These are phyloP conservation scores for Erpetoichthys calabaricus DNA, from an alignment of 2,797 vertebrate species.

Conservation along the genomic window DNA sequence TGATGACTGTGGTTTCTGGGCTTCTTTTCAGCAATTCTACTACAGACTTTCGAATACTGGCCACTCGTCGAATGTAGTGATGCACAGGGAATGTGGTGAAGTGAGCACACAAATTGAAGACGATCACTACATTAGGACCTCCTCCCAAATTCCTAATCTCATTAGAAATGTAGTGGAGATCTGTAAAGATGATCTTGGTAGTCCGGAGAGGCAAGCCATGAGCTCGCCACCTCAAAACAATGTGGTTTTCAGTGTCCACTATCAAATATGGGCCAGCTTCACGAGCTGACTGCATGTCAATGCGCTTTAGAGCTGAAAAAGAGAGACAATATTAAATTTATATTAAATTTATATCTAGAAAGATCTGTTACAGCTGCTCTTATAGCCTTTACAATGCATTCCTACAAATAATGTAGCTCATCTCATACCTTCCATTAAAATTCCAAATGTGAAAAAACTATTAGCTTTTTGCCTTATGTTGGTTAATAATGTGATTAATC, in stretches of 20 bases:
- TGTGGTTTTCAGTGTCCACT: slow-evolving; percentile 16
- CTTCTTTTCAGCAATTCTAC: slow-evolving; percentile 17
- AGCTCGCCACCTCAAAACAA: slow-evolving; percentile 23
- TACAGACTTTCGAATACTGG: slow-evolving; percentile 18
- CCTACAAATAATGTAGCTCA: no score
- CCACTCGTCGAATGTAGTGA: slow-evolving; percentile 16
- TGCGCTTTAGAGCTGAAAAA: slow-evolving; percentile 21
- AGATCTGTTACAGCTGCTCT: no score
- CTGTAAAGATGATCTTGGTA: slow-evolving; percentile 11
- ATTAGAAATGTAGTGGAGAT: slow-evolving; percentile 25
- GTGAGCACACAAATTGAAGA: slow-evolving; percentile 27
- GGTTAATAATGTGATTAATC: no score
- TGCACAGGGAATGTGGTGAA: slow-evolving; percentile 26
- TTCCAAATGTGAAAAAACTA: no score
- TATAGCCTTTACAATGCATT: no score
- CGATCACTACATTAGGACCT: slow-evolving; percentile 22
- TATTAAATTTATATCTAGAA: no score
- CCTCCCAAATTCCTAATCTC: slow-evolving; percentile 24
- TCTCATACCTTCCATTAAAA: no score
- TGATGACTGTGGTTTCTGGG: slow-evolving; percentile 17
- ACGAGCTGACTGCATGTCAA: slow-evolving; percentile 20
- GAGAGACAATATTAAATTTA: background rate
- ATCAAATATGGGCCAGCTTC: slow-evolving; percentile 25
- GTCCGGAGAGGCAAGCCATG: slow-evolving; percentile 26
- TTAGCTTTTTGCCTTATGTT: no score